A percentile compares a stretch with the other conserved stretches of the same genome.
Evolutionary conservation across 2,888 invertebrate genomes (phyloP).

Genomic region (Dynastes grantii): DNA sequence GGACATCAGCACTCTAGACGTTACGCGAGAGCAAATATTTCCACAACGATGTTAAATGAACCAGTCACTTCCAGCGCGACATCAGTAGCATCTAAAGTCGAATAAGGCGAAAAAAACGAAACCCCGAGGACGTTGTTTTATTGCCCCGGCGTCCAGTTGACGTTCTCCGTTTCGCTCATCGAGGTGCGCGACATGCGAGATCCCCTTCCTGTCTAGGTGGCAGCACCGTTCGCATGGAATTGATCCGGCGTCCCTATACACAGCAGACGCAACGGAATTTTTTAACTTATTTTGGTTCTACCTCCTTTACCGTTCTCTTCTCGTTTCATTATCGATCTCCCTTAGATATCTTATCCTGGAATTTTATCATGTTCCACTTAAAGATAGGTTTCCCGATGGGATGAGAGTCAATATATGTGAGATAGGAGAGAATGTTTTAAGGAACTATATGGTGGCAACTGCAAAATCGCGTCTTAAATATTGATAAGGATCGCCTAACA

Average conservation of each 20-base stretch:
- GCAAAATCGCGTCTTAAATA: too few relatives aligned
- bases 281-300: not conserved
- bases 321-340: too few relatives aligned
- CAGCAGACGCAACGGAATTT: conserved; percentile 8
- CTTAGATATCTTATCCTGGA: too few relatives aligned
- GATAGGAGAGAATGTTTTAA: too few relatives aligned
- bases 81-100: conserved; percentile 20
- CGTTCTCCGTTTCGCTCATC: not conserved
- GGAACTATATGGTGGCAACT: too few relatives aligned
- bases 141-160: conserved; percentile 8
- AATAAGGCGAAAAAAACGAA: conserved; percentile 8
- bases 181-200: not conserved
- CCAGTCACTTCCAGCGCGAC: not conserved
- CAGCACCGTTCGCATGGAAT: conserved; percentile 3
- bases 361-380: too few relatives aligned
- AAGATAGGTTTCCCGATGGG: too few relatives aligned
- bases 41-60: conserved; percentile 16
- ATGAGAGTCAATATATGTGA: too few relatives aligned
- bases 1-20: not conserved
- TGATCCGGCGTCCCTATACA: conserved; percentile 3
- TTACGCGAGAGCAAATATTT: conserved; percentile 9
- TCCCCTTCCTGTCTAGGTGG: not conserved
- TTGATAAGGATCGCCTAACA: too few relatives aligned
- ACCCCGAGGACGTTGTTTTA: conserved; percentile 35
- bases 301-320: too few relatives aligned